Base-by-base conservation (phyloP, 2,797 vertebrate genomes). In the Pteropus rufus region DNA sequence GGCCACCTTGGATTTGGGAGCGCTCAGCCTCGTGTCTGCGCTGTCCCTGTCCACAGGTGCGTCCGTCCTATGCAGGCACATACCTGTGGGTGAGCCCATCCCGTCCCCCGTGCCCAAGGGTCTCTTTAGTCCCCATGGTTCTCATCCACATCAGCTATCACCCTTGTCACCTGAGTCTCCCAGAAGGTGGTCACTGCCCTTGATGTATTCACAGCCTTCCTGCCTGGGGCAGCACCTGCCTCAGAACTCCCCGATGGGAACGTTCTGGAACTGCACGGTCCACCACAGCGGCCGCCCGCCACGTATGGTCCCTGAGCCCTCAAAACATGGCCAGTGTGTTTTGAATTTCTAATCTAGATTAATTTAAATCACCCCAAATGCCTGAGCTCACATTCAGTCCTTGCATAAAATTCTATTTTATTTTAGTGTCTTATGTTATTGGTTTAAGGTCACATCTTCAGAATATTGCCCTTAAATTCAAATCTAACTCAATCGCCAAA, bases 71-170 rank as follows among this genome's bases (percentile, higher is more conserved):
- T 44, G 44, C 56, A 9, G n/a, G 24, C 31, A 23, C 21, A 9
- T 39, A 7, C 5, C 60, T 21, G 7, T 10, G 19, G 3, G 7
- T 9, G 54, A 24, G 49, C 52, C 80, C 54, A 58, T 46, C 39
- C 36, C 1, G 3, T 21, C 14, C 18, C 3, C 56, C 2, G 1
- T 49, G 62, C 24, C 11, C 31, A 18, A 26, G 7, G 9, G 2
- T 23, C 62, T 67, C 62, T 67, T 67, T 16, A 6, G 34, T 65
- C 46, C 5, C 21, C 9, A 0, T n/a, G 14, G 16, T 36, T 64
- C 21, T 34, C 7, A 8, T 24, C 77, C 23, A 5, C 52, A 46
- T 8, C 21, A 24, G 10, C 69, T 44, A 23, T n/a, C 39, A 31
- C 26, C 67, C 67, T 31, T 65, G 44, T 44, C 82, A 24, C 54